Percentiles rank a stretch among this genome's conserved stretches.
Conservation (phyloP, 2,113 vertebrate species). For the Solea senegalensis region DNA sequence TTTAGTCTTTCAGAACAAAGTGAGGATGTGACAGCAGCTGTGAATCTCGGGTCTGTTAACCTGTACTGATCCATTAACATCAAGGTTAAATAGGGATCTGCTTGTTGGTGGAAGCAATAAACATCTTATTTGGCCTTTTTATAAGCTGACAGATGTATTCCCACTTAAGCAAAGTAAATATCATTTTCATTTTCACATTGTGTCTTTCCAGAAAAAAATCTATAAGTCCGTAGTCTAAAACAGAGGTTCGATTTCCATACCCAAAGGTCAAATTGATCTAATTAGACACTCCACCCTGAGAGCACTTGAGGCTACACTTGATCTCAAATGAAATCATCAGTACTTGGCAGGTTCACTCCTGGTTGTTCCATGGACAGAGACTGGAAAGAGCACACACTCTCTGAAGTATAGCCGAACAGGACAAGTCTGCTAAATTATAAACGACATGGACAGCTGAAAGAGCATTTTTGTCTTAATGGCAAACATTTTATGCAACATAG, state of each 20-base stretch:
- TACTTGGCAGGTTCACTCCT: conserved; percentile 5
- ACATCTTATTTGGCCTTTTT: neutral
- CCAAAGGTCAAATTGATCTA: conserved; percentile 38
- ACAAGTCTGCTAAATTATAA: conserved; percentile 60
- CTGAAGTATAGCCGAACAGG: conserved; percentile 15
- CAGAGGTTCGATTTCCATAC: conserved; percentile 13
- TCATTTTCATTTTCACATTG: neutral
- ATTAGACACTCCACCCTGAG: conserved; percentile 22
- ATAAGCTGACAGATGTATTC: neutral
- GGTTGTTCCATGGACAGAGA: conserved; percentile 15
- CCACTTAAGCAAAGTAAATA: neutral
- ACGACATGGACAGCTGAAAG: conserved; percentile 46
- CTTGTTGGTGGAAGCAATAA: neutral
- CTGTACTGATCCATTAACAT: neutral
- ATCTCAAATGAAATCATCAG: conserved; percentile 49
- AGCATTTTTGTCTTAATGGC: conserved; percentile 54
- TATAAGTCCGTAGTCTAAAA: neutral
- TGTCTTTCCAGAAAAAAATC: neutral
- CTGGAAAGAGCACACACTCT: conserved; percentile 8
- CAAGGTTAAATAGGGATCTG: conserved; percentile 1
- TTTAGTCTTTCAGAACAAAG: neutral
- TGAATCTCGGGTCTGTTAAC: neutral
- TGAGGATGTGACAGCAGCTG: neutral
- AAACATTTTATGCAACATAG: conserved; percentile 33
- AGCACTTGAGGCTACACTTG: conserved; percentile 21